Percentiles rank a stretch among this genome's conserved stretches.
Evolutionary conservation across 2,888 invertebrate species (phyloP).

Genomic region (Anoplius nigerrimus): DNA sequence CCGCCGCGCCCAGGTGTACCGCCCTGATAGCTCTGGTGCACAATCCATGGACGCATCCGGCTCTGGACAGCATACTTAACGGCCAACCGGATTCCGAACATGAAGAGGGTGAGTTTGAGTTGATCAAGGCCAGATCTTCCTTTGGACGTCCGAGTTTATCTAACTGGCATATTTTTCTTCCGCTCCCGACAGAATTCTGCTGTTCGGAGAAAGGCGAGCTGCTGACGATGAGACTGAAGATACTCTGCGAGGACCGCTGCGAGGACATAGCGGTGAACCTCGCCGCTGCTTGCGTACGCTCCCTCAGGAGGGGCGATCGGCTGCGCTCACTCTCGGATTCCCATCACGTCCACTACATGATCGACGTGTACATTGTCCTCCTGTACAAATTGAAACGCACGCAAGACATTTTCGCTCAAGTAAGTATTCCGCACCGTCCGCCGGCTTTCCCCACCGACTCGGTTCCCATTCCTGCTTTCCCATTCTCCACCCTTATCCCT

Average conservation of each 20-base stretch:
- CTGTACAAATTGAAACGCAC: constrained; percentile 78
- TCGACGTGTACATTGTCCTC: constrained; percentile 79
- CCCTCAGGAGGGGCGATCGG: constrained; percentile 74
- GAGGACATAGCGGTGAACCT: constrained; percentile 80
- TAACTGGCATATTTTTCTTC: not conserved
- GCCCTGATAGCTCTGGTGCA: constrained; percentile 78
- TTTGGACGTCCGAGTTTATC: constrained; percentile 12
- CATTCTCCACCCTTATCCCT: too few species aligned
- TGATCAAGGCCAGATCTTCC: constrained; percentile 1
- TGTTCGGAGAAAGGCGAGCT: constrained; percentile 79
- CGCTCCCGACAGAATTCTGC: constrained; percentile 78
- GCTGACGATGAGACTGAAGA: constrained; percentile 79
- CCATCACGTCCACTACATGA: constrained; percentile 78
- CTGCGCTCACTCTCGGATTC: constrained; percentile 70
- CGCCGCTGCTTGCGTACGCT: constrained; percentile 78
- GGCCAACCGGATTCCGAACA: constrained; percentile 72
- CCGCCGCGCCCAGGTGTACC: constrained; percentile 78
- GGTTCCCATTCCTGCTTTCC: too few species aligned
- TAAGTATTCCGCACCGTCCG: constrained; percentile 57
- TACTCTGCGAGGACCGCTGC: constrained; percentile 79
- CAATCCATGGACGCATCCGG: constrained; percentile 76
- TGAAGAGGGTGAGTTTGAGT: constrained; percentile 72
- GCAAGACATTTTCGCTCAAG: constrained; percentile 77
- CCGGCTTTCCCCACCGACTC: too few species aligned
- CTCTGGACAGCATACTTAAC: constrained; percentile 73